Evolutionary conservation across 2,888 invertebrate species (phyloP).

Genomic region (Perizoma flavofasciatum): DNA sequence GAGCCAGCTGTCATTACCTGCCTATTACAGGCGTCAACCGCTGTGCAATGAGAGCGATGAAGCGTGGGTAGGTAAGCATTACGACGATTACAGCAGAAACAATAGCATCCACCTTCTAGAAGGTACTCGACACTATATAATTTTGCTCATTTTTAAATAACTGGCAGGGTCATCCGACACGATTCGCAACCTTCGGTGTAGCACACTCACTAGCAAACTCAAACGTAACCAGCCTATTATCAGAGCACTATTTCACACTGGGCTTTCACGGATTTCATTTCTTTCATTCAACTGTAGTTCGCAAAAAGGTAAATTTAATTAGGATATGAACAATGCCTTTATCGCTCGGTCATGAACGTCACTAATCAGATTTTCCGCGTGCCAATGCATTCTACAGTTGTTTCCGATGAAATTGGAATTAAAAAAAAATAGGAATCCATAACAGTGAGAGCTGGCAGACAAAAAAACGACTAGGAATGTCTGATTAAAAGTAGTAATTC

Average conservation of each 20-base stretch:
- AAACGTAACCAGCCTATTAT: not conserved
- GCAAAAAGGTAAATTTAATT: slow-evolving; percentile 26
- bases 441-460: slow-evolving; percentile 43
- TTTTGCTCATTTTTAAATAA: no score
- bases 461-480: slow-evolving; percentile 73
- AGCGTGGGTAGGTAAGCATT: slow-evolving; percentile 64
- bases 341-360: slow-evolving; percentile 36
- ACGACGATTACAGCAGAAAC: slow-evolving; percentile 18
- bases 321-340: slow-evolving; percentile 35
- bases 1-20: slow-evolving; percentile 49
- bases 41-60: slow-evolving; percentile 65
- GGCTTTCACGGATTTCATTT: slow-evolving; percentile 3
- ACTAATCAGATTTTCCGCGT: slow-evolving; percentile 37
- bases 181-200: no score
- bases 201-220: no score
- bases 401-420: slow-evolving; percentile 43
- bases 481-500: slow-evolving; percentile 73
- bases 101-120: not conserved
- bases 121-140: no score
- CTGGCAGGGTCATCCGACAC: no score
- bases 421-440: slow-evolving; percentile 60
- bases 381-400: slow-evolving; percentile 41
- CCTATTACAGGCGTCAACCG: slow-evolving; percentile 62
- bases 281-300: slow-evolving; percentile 10
- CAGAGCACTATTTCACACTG: not conserved